Percentiles rank a stretch among this genome's conserved stretches.
Conservation (phyloP, 2,888 invertebrate species). For the Agrochola litura region DNA sequence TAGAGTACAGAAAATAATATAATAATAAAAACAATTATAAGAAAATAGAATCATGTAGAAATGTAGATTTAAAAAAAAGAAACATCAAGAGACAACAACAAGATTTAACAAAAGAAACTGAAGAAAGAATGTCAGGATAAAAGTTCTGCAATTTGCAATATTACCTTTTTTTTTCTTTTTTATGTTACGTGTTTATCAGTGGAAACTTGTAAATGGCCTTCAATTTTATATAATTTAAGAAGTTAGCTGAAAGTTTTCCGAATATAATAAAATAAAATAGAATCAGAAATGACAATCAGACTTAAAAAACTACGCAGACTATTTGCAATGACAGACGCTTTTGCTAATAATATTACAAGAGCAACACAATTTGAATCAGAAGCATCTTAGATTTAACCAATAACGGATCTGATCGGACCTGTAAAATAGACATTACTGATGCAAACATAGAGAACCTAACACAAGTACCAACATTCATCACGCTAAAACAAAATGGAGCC, state of each 20-base stretch:
- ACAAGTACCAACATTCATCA: constrained; percentile 62
- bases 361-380: not conserved
- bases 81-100: not conserved
- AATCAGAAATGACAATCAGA: not conserved
- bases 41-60: not conserved
- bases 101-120: not conserved
- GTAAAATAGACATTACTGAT: not conserved
- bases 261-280: no score
- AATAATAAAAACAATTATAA: not conserved
- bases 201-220: no score
- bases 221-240: no score
- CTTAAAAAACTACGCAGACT: not conserved
- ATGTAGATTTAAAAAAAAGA: not conserved
- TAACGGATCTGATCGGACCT: not conserved
- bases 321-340: not conserved
- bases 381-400: not conserved
- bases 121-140: not conserved
- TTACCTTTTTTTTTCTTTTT: no score
- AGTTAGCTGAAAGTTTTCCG: no score
- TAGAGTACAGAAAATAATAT: not conserved
- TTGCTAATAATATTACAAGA: not conserved
- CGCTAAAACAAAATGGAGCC: constrained; percentile 68
- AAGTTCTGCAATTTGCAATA: no score
- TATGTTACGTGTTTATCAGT: no score
- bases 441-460: not conserved